Evolutionary conservation across 2,888 invertebrate genomes (phyloP).

Genomic region (Microdon myrmicae): DNA sequence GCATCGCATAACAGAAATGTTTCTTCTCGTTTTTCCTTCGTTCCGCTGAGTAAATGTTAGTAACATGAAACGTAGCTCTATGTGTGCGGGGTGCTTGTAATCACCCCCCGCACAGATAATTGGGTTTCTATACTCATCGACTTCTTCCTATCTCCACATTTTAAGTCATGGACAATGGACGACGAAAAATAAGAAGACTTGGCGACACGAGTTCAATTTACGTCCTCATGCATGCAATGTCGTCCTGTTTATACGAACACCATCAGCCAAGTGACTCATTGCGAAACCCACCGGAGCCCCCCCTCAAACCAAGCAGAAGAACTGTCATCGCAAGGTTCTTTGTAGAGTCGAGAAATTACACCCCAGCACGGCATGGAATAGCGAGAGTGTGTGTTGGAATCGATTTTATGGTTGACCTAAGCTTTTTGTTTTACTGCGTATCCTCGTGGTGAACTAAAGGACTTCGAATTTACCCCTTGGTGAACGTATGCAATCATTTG

Average conservation of each 20-base stretch:
- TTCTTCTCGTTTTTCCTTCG: conserved; percentile 9
- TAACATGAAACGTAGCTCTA: conserved; percentile 20
- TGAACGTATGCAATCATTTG: no score
- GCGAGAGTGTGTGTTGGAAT: conserved; percentile 41
- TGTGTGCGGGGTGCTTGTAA: neutral
- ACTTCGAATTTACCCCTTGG: conserved; percentile 4
- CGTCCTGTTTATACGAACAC: conserved; percentile 22
- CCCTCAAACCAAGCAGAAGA: conserved; percentile 11
- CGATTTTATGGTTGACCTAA: conserved; percentile 34
- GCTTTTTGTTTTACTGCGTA: conserved; percentile 39
- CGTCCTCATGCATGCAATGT: conserved; percentile 32
- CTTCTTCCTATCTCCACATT: no score
- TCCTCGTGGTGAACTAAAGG: conserved; percentile 31
- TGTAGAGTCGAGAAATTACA: no score
- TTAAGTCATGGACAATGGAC: conserved; percentile 7
- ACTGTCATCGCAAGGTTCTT: no score
- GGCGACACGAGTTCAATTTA: conserved; percentile 46
- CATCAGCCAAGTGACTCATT: conserved; percentile 41
- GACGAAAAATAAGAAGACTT: conserved; percentile 39
- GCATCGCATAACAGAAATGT: conserved; percentile 37
- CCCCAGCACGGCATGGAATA: conserved; percentile 24
- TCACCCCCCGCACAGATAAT: conserved; percentile 6
- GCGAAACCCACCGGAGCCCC: conserved; percentile 4
- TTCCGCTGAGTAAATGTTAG: conserved; percentile 13
- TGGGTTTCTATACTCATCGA: no score